Conservation (phyloP, 2,797 vertebrate genomes). For the Peromyscus aztecus region DNA sequence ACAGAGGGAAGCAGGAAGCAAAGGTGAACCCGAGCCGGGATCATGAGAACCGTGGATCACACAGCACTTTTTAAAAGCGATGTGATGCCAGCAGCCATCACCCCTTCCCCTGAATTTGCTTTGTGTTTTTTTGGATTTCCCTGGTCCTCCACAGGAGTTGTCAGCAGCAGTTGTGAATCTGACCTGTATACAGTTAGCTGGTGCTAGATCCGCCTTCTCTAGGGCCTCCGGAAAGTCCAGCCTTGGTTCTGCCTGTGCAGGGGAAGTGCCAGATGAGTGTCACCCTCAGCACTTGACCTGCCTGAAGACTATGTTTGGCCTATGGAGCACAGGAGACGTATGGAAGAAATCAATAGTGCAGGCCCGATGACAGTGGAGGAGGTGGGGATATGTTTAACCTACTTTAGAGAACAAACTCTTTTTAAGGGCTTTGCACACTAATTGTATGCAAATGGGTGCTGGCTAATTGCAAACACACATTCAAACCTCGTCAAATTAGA, state of each 20-base stretch:
- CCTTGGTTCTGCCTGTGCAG: neutral
- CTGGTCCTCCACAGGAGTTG: neutral
- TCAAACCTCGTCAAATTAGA: constrained; percentile 73
- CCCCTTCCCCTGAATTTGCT: neutral
- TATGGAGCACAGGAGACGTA: neutral
- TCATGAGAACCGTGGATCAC: neutral
- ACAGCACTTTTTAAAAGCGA: neutral
- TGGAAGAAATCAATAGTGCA: neutral
- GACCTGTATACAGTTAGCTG: neutral
- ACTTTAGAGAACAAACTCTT: constrained; percentile 70
- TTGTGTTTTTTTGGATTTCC: neutral
- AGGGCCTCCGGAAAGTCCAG: neutral
- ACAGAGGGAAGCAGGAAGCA: neutral
- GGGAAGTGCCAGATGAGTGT: neutral
- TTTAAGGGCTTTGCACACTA: constrained; percentile 70
- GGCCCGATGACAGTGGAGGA: fast-evolving
- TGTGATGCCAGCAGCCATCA: neutral
- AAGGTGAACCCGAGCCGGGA: neutral
- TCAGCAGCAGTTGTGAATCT: neutral
- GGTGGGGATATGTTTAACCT: constrained; percentile 46
- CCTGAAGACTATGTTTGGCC: neutral
- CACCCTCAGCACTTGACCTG: neutral
- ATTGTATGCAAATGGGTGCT: constrained; percentile 74
- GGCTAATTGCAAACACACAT: constrained; percentile 70
- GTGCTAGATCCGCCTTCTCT: neutral